Evolutionary conservation across 2,888 invertebrate genomes (phyloP), one percentile per base, ranked within the genome.

Genomic region (Agelastica alni): DNA sequence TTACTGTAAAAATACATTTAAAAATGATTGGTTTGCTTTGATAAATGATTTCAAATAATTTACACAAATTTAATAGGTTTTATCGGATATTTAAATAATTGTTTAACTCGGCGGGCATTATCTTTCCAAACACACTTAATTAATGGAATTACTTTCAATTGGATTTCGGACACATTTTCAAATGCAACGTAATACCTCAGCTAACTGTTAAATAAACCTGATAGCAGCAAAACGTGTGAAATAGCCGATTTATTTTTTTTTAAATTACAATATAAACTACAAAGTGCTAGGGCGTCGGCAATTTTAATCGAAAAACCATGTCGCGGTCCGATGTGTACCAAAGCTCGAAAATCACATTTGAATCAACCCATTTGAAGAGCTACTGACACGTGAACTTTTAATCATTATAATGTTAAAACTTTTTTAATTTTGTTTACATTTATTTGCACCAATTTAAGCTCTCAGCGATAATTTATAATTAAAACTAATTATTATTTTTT

Each of bases 221-320:
- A 48, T 31, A 28, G 28, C 36, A 18, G 20, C 7, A 18, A 10
- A 32, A 39, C n/a, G 31, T n/a, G 22, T 31, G 41, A 49, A 43
- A 48, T 51, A 49, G 45, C 51, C 34, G 39, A 49, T 56, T 53
- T 51, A 45, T 58, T 61, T 58, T 52, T 34, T 16, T 34, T 34
- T 34, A 34, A 14, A 34, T n/a, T n/a, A n/a, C n/a, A 51, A 51
- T 56, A 56, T 61, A 58, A 61, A 58, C 58, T 57, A 49, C 54
- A 49, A 59, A 57, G 56, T 60, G 54, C 58, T 52, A 22, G 46
- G 30, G 51, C 54, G 54, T 52, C 51, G 51, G 58, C 55, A 54
- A 56, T 53, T 60, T 62, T 60, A 62, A 62, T 62, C 60, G 62
- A 60, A 60, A 62, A 62, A 43, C 47, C 62, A 41, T 62, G 62